These are phyloP conservation scores for Spondyliosoma cantharus DNA, from an alignment of 2,797 vertebrate genomes.

Conservation along the genomic window DNA sequence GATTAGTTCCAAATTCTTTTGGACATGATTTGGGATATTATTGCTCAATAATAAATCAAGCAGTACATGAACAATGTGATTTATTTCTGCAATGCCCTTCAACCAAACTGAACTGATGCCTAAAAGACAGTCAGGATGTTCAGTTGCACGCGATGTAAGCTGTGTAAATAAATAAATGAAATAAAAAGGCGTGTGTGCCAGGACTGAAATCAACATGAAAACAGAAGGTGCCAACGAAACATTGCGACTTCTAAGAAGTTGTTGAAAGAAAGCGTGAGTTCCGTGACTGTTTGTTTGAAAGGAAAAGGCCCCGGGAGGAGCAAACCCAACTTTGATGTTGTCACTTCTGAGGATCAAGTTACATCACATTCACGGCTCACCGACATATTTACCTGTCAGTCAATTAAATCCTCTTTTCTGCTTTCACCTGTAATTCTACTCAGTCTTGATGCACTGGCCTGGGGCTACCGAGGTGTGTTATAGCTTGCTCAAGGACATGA, in stretches of 20 bases:
- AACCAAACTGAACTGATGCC: not conserved
- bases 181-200: not conserved
- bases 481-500: slow-evolving; percentile 47
- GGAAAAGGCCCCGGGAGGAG: slow-evolving; percentile 51
- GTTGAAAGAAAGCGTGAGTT: slow-evolving; percentile 29
- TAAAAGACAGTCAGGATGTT: slow-evolving; percentile 3
- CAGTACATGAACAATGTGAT: not conserved
- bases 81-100: not conserved
- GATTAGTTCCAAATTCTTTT: not conserved
- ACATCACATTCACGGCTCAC: slow-evolving; percentile 54
- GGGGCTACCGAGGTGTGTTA: slow-evolving; percentile 58
- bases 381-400: slow-evolving; percentile 62
- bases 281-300: slow-evolving; percentile 37
- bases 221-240: slow-evolving; percentile 25
- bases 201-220: slow-evolving; percentile 32
- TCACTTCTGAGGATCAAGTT: slow-evolving; percentile 59
- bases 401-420: slow-evolving; percentile 44
- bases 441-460: slow-evolving; percentile 40
- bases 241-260: slow-evolving; percentile 1
- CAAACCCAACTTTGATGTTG: slow-evolving; percentile 30
- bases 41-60: not conserved
- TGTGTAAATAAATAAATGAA: slow-evolving; percentile 1
- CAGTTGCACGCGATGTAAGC: not conserved
- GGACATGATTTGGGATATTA: not conserved
- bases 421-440: slow-evolving; percentile 46